Percentiles rank a stretch among this genome's conserved stretches.
Evolutionary conservation across 2,888 invertebrate species (phyloP).

Genomic region (Cataglyphis albicans): DNA sequence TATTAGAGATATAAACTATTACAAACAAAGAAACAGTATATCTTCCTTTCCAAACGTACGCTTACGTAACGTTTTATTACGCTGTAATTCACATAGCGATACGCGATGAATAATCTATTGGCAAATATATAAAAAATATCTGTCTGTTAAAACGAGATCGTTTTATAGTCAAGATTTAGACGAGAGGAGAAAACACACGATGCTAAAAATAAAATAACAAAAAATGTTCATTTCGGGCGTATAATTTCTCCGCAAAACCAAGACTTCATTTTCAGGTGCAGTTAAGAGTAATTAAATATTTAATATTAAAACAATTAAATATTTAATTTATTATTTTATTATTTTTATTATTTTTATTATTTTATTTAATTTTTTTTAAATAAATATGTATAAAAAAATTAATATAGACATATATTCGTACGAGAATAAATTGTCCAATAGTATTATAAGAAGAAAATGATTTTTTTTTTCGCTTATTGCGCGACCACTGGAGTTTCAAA

Average conservation of each 20-base stretch:
- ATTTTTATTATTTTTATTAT: background rate
- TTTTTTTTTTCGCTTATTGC: background rate
- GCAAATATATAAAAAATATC: conserved; percentile 30
- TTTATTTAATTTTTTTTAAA: background rate
- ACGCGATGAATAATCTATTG: conserved; percentile 40
- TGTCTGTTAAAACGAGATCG: conserved; percentile 19
- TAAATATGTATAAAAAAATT: too few relatives aligned
- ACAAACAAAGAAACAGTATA: conserved; percentile 2
- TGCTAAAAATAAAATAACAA: background rate
- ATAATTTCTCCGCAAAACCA: conserved; percentile 2
- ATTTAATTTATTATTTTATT: too few relatives aligned
- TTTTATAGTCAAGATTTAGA: conserved; percentile 7
- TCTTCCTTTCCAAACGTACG: conserved; percentile 17
- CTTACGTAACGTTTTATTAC: conserved; percentile 50
- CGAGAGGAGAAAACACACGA: background rate
- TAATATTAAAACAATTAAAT: too few relatives aligned
- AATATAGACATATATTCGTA: background rate
- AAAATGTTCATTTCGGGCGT: background rate
- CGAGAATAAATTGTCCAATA: background rate
- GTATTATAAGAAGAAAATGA: background rate
- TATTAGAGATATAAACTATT: conserved; percentile 33
- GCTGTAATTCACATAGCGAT: conserved; percentile 42
- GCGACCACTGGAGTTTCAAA: background rate
- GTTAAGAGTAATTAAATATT: background rate
- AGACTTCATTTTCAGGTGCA: background rate